phyloP scores from a whole-genome alignment of 2,888 invertebrate species.

The Morinoia aosen region DNA sequence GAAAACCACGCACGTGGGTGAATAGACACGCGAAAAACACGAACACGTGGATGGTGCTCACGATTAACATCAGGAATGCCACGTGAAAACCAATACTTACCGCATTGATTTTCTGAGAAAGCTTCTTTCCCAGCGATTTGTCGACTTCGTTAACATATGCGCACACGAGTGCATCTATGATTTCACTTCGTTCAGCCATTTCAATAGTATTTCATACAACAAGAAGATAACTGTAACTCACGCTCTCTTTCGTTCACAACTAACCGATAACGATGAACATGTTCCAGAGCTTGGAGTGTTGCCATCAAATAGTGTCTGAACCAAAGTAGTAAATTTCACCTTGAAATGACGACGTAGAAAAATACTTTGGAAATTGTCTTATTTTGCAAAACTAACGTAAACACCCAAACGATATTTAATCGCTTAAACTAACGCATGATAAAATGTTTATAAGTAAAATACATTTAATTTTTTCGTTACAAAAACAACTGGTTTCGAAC shows the following conservation, averaged over 20 bases:
- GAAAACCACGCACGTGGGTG: neutral
- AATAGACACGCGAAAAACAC: neutral
- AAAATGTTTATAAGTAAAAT: too few species aligned
- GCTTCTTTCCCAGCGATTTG: slow-evolving; percentile 29
- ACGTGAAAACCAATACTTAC: neutral
- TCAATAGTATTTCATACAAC: neutral
- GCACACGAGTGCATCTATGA: slow-evolving; percentile 1
- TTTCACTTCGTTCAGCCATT: slow-evolving; percentile 1
- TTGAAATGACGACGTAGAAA: neutral
- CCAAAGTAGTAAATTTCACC: neutral
- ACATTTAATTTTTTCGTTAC: too few species aligned
- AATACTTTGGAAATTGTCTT: neutral
- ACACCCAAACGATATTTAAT: neutral
- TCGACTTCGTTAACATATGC: slow-evolving; percentile 25
- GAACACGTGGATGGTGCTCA: neutral
- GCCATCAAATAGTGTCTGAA: neutral
- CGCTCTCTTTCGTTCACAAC: neutral
- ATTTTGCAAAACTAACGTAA: neutral
- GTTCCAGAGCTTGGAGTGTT: neutral
- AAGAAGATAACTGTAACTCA: neutral
- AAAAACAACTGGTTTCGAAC: too few species aligned
- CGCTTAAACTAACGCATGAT: too few species aligned
- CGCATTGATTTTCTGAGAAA: neutral
- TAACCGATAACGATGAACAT: neutral
- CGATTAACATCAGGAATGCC: neutral